These are phyloP conservation scores for Gobio occitaniae DNA, from an alignment of 2,797 vertebrate species.

Conservation along the genomic window DNA sequence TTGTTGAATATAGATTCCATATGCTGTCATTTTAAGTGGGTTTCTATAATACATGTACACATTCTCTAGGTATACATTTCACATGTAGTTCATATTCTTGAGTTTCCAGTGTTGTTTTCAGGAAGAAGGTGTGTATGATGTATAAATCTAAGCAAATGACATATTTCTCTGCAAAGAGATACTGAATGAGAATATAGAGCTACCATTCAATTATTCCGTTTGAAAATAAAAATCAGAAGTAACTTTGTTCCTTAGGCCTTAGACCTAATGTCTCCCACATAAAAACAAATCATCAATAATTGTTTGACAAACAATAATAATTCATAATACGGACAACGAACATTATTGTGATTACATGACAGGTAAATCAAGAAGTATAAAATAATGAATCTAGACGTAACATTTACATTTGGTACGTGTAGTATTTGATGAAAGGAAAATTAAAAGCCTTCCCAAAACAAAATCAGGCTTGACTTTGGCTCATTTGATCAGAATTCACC, in stretches of 20 bases:
- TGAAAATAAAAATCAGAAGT: constrained; percentile 42
- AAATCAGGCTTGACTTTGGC: constrained; percentile 52
- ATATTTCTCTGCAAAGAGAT: constrained; percentile 19
- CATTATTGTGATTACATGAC: constrained; percentile 28
- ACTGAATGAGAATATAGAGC: constrained; percentile 5
- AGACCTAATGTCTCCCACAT: constrained; percentile 13
- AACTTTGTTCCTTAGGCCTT: constrained; percentile 42
- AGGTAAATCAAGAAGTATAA: constrained; percentile 43
- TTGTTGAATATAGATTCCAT: constrained; percentile 85
- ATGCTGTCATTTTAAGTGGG: constrained; percentile 80
- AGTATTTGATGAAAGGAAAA: constrained; percentile 40
- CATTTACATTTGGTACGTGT: constrained; percentile 53
- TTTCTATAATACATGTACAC: constrained; percentile 83
- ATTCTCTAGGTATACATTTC: constrained; percentile 80
- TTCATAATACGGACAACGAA: constrained; percentile 9
- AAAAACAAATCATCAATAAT: constrained; percentile 35
- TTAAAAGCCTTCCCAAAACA: constrained; percentile 17
- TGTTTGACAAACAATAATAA: constrained; percentile 20
- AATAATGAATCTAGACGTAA: constrained; percentile 46
- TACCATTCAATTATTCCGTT: constrained; percentile 6
- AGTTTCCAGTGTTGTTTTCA: constrained; percentile 83
- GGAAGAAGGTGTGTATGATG: constrained; percentile 84
- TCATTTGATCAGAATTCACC: constrained; percentile 51
- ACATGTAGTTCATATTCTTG: constrained; percentile 53
- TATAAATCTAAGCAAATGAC: constrained; percentile 76